These are phyloP conservation scores for Caenorhabditis auriculariae DNA, from an alignment of 2,888 invertebrate species.

Conservation along the genomic window DNA sequence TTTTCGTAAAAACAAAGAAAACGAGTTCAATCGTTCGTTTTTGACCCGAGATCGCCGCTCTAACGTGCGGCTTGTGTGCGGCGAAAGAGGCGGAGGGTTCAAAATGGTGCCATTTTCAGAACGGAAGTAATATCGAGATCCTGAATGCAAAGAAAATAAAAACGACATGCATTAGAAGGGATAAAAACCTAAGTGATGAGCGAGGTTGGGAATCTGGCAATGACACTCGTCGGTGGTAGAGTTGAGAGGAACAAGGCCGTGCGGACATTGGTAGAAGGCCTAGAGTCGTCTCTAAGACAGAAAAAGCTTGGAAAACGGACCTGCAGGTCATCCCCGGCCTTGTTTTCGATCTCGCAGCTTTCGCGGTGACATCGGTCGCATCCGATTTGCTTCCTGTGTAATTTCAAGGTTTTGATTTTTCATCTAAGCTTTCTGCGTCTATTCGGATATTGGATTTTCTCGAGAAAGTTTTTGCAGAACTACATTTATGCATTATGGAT, in stretches of 20 bases:
- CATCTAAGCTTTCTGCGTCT: not conserved
- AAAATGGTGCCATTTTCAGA: no score
- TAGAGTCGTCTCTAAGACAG: constrained; percentile 3
- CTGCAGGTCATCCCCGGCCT: constrained; percentile 42
- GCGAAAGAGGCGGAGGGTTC: no score
- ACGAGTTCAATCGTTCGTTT: no score
- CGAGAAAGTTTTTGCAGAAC: constrained; percentile 1
- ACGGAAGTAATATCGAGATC: no score
- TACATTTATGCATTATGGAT: no score
- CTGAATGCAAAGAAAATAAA: no score
- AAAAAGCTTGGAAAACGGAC: not conserved
- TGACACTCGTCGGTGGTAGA: constrained; percentile 58
- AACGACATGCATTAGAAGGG: no score
- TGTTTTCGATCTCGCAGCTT: constrained; percentile 53
- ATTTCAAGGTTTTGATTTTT: not conserved
- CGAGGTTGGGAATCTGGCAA: constrained; percentile 48
- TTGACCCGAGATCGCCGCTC: no score
- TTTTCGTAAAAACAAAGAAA: no score
- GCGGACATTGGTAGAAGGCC: constrained; percentile 58
- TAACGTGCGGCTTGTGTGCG: no score
- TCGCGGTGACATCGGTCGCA: constrained; percentile 57
- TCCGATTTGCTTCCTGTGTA: constrained; percentile 56
- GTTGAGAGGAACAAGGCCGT: constrained; percentile 52
- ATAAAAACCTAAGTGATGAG: constrained; percentile 26
- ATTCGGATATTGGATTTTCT: not conserved